phyloP scores from a whole-genome alignment of 2,888 invertebrate genomes.

The Pollenia labialis region DNA sequence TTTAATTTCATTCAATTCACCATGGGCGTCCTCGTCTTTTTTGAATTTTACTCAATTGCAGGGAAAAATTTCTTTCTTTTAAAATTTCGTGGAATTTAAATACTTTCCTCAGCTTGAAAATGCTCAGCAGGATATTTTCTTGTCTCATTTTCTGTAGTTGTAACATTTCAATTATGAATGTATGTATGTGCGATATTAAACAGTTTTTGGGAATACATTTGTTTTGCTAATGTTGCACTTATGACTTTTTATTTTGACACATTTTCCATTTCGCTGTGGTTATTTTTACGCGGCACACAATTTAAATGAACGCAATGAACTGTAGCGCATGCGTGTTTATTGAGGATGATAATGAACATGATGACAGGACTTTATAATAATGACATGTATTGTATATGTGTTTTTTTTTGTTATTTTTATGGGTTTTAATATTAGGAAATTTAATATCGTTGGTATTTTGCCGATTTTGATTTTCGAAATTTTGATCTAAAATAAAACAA shows the following conservation, averaged over 20 bases:
- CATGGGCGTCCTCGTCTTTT: constrained; percentile 14
- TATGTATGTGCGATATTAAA: constrained; percentile 58
- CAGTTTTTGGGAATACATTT: constrained; percentile 55
- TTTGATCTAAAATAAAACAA: background rate
- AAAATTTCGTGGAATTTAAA: constrained; percentile 35
- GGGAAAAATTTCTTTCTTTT: background rate
- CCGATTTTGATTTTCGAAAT: constrained; percentile 27
- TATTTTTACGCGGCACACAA: constrained; percentile 22
- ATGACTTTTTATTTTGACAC: constrained; percentile 44
- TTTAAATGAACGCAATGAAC: constrained; percentile 4
- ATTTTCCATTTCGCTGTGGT: background rate
- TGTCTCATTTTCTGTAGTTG: background rate
- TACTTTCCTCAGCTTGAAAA: constrained; percentile 1
- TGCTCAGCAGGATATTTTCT: constrained; percentile 43
- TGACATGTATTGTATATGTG: constrained; percentile 21
- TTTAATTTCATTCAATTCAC: constrained; percentile 28
- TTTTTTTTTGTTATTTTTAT: constrained; percentile 22
- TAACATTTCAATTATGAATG: constrained; percentile 43
- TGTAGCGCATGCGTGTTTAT: constrained; percentile 14
- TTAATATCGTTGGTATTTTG: constrained; percentile 46
- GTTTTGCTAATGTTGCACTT: constrained; percentile 62
- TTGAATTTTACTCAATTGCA: constrained; percentile 1
- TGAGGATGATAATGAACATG: background rate
- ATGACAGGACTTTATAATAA: constrained; percentile 24
- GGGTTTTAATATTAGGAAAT: constrained; percentile 32